Percentiles rank a stretch among this genome's conserved stretches.
These are phyloP conservation scores for Picus viridis DNA, from an alignment of 2,797 vertebrate genomes.

Conservation along the genomic window DNA sequence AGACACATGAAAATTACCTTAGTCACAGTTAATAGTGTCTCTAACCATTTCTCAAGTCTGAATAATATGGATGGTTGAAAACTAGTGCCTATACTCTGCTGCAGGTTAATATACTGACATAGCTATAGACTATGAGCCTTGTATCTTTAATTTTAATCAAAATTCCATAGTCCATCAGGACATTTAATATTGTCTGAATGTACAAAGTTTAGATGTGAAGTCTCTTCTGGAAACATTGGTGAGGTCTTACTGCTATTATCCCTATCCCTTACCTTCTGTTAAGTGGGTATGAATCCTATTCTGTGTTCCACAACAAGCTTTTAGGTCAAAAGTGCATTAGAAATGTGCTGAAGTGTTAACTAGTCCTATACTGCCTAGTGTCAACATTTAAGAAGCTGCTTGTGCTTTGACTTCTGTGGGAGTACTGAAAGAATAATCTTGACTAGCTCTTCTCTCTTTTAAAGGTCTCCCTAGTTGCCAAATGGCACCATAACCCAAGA, in stretches of 20 bases:
- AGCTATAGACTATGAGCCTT: background rate
- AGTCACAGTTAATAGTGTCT: background rate
- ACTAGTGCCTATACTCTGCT: background rate
- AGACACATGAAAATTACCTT: background rate
- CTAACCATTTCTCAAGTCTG: background rate
- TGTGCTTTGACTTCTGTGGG: slow-evolving; percentile 44
- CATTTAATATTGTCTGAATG: background rate
- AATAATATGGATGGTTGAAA: background rate
- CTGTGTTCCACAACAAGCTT: background rate
- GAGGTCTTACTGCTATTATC: background rate
- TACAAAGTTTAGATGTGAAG: background rate
- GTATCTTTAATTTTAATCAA: slow-evolving; percentile 1
- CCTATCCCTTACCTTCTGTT: background rate
- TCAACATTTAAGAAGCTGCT: slow-evolving; percentile 49
- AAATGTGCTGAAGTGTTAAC: slow-evolving; percentile 42
- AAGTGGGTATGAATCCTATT: background rate
- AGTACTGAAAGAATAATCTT: slow-evolving; percentile 49
- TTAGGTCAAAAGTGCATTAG: slow-evolving; percentile 7
- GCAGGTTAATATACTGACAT: background rate
- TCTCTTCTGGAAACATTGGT: background rate
- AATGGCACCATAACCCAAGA: slow-evolving; percentile 45
- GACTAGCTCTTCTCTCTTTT: slow-evolving; percentile 37
- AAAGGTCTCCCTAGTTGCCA: slow-evolving; percentile 54
- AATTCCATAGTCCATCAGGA: background rate
- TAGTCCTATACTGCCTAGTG: slow-evolving; percentile 36